Percentiles rank a stretch among this genome's conserved stretches.
Conservation (phyloP, 2,888 invertebrate genomes). For the Lithophane semibrunnea region DNA sequence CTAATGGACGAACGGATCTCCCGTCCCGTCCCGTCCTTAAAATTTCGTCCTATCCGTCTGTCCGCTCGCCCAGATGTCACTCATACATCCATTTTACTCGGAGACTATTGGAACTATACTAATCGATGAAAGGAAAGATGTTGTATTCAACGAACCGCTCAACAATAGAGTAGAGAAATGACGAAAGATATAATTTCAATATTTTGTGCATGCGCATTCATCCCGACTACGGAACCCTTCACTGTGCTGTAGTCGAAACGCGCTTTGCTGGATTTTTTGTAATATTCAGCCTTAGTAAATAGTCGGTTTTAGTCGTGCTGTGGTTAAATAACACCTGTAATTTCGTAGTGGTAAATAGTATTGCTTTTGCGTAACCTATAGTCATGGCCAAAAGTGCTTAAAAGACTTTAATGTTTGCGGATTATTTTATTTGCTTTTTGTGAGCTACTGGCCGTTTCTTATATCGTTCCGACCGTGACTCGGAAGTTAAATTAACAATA, state of each 20-base stretch:
- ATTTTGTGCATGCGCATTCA: not conserved
- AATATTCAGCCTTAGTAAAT: slow-evolving; percentile 5
- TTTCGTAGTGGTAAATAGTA: slow-evolving; percentile 24
- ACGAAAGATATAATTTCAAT: not conserved
- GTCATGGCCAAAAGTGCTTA: slow-evolving; percentile 20
- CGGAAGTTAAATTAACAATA: not conserved
- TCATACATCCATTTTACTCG: not conserved
- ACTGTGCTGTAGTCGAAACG: not conserved
- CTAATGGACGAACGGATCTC: no score
- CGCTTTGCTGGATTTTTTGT: not conserved
- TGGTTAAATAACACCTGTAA: slow-evolving; percentile 30
- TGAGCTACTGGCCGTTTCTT: not conserved
- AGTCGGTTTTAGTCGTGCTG: slow-evolving; percentile 24
- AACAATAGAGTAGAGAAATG: not conserved
- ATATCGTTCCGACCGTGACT: not conserved
- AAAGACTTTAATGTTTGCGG: slow-evolving; percentile 5
- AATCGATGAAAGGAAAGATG: not conserved
- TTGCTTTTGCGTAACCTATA: slow-evolving; percentile 19
- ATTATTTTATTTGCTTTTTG: slow-evolving; percentile 18
- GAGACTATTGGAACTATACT: not conserved
- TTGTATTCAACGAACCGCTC: not conserved
- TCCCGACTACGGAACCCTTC: not conserved
- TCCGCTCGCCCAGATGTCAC: not conserved
- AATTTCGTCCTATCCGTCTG: no score
- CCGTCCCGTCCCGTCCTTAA: not conserved